phyloP scores from a whole-genome alignment of 2,888 invertebrate species.

The Parelbella ahira region DNA sequence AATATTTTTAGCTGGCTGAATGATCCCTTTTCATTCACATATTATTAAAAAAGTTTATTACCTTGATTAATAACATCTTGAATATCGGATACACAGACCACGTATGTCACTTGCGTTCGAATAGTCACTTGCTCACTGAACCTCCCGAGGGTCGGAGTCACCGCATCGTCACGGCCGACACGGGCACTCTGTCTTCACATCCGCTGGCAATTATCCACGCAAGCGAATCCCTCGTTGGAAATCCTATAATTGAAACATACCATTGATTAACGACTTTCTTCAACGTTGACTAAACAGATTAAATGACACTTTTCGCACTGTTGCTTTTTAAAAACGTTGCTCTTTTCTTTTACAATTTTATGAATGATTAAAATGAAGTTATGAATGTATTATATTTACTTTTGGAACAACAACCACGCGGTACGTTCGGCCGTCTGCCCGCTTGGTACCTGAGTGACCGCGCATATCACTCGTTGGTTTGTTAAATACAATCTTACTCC shows the following conservation, averaged over 20 bases:
- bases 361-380: too few relatives aligned
- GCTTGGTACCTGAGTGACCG: constrained; percentile 62
- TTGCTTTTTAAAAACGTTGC: constrained; percentile 20
- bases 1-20: too few relatives aligned
- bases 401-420: constrained; percentile 36
- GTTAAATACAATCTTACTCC: constrained; percentile 76
- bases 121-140: constrained; percentile 30
- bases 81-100: too few relatives aligned
- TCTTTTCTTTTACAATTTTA: too few relatives aligned
- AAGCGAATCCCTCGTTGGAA: constrained; percentile 61
- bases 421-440: constrained; percentile 62
- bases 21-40: too few relatives aligned
- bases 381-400: too few relatives aligned
- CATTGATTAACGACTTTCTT: constrained; percentile 55
- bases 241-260: constrained; percentile 72
- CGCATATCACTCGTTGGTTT: constrained; percentile 60
- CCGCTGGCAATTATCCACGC: constrained; percentile 56
- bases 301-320: constrained; percentile 48
- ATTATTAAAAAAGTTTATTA: too few relatives aligned
- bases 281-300: constrained; percentile 54
- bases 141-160: constrained; percentile 38
- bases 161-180: constrained; percentile 44
- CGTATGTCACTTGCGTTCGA: too few relatives aligned
- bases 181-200: constrained; percentile 51
- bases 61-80: too few relatives aligned